Conservation (phyloP, 2,797 vertebrate species). For the Macrochelys suwanniensis region DNA sequence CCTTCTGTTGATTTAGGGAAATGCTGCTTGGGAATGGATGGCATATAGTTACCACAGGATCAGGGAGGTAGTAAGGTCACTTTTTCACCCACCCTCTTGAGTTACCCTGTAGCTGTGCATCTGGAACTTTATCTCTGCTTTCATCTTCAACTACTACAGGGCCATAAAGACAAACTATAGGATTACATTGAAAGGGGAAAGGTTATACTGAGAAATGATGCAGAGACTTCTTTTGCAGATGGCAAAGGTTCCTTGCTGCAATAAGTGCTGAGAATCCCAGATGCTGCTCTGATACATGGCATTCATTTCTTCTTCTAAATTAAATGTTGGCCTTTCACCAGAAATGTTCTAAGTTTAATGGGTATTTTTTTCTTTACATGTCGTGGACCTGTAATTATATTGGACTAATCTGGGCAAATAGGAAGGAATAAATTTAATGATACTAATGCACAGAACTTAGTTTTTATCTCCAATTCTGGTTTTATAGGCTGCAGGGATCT, state of each 20-base stretch:
- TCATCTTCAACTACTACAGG: background rate
- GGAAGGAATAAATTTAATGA: background rate
- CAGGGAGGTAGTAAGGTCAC: background rate
- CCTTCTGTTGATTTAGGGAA: background rate
- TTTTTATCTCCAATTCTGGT: background rate
- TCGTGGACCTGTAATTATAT: constrained; percentile 3
- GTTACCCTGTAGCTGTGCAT: background rate
- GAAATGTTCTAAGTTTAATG: background rate
- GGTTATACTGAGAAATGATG: background rate
- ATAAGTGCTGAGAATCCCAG: background rate
- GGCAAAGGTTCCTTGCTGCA: background rate
- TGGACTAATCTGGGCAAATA: background rate
- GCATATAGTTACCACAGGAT: background rate
- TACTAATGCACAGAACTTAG: background rate
- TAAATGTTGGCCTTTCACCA: background rate
- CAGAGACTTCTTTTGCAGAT: background rate
- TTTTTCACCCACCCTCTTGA: background rate
- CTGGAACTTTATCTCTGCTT: background rate
- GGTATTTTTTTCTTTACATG: background rate
- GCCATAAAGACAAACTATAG: background rate
- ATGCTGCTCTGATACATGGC: background rate
- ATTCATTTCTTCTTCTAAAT: constrained; percentile 7
- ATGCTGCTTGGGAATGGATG: background rate
- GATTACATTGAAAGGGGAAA: background rate
- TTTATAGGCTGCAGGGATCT: background rate